Evolutionary conservation across 2,113 vertebrate species (phyloP), one percentile per base, ranked within the genome.

Genomic region (Stercorarius parasiticus): DNA sequence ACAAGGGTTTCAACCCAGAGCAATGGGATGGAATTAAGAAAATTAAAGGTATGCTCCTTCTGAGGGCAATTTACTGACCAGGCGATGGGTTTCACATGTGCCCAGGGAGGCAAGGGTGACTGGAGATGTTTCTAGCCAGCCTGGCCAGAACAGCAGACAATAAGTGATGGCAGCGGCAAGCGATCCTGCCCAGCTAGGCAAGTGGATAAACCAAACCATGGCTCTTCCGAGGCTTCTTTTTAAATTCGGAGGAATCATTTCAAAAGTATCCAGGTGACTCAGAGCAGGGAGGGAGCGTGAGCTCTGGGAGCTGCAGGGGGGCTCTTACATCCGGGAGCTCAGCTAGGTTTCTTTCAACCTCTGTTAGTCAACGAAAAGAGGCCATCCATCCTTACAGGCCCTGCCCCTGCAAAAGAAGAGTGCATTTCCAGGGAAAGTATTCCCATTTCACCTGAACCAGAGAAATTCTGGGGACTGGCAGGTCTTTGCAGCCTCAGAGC

Each of bases 301-400:
- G 36, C 58, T 50, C 1, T 0, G 38, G 43, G 36, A 47, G 52
- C 42, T 78, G 42, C 59, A n/a, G 73, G 17, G 23, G 38, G 27
- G 23, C 5, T 69, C 38, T 62, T 10, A 3, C 0, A 0, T 52
- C 38, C 3, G 0, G 34, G 58, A 90, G 16, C 42, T 82, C 76
- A 30, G 45, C 15, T 15, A 22, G 71, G 59, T 65, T 69, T 45
- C 67, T 49, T 86, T 50, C 38, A 62, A 5, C 25, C 13, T 74
- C 42, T 10, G 9, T 61, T 64, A 82, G 59, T 50, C 80, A 53
- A 47, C 19, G n/a, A 22, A 32, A 79, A 87, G 38, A 22, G 3
- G 6, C 70, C 56, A 42, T 20, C 29, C 13, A 5, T 45, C 59
- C 8, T 7, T n/a, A 14, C 18, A 86, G 43, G 6, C 30, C 32